Evolutionary conservation across 1,140 invertebrate genomes (phyloP).

Genomic region (Halesus radiatus): DNA sequence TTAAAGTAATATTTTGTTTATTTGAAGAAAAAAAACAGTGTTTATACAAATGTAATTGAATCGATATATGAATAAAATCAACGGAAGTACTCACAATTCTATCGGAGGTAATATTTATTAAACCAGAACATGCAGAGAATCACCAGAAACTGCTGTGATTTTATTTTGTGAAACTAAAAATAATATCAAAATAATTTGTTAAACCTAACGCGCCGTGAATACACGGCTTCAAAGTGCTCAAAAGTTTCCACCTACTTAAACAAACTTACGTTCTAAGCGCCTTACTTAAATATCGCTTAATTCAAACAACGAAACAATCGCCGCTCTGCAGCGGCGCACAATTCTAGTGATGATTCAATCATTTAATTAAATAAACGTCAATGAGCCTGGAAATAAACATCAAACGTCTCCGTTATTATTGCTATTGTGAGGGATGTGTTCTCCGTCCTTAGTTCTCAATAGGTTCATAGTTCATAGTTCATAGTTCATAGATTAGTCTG

Average conservation of each 20-base stretch:
- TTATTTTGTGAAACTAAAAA: slow-evolving; percentile 37
- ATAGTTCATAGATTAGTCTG: background rate
- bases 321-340: background rate
- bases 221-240: slow-evolving; percentile 45
- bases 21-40: slow-evolving; percentile 48
- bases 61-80: slow-evolving; percentile 42
- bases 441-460: background rate
- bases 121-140: slow-evolving; percentile 27
- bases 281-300: slow-evolving; percentile 41
- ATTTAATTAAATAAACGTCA: background rate
- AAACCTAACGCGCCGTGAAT: slow-evolving; percentile 33
- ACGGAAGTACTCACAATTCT: slow-evolving; percentile 40
- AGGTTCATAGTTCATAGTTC: background rate
- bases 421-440: background rate
- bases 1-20: slow-evolving; percentile 51
- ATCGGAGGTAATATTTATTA: slow-evolving; percentile 47
- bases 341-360: background rate
- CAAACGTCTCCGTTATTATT: background rate
- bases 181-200: slow-evolving; percentile 44
- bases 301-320: background rate
- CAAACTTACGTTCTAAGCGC: slow-evolving; percentile 42
- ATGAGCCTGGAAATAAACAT: background rate
- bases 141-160: slow-evolving; percentile 24
- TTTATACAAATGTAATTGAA: slow-evolving; percentile 46
- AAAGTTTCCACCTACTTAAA: slow-evolving; percentile 48